phyloP scores from a whole-genome alignment of 2,888 invertebrate genomes.

The Cordylochernes scorpioides region DNA sequence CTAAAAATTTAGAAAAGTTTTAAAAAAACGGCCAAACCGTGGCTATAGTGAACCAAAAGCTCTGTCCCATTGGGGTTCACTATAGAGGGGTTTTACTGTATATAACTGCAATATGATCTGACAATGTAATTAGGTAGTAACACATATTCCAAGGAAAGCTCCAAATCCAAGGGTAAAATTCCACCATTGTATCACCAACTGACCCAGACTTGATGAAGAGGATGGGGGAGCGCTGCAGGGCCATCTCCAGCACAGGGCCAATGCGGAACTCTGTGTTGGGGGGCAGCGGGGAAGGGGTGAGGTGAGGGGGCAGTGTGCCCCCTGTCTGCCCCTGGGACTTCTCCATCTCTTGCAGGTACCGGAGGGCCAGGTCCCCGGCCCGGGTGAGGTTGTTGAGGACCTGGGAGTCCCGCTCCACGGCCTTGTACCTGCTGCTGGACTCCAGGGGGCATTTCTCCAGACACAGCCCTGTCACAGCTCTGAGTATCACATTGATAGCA shows the following conservation, averaged over 20 bases:
- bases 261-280: conserved; percentile 28
- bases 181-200: too few relatives aligned
- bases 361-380: conserved; percentile 62
- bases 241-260: conserved; percentile 64
- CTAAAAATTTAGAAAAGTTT: too few relatives aligned
- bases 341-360: conserved; percentile 66
- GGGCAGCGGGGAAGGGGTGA: conserved; percentile 29
- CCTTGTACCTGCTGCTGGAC: conserved; percentile 30
- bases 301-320: conserved; percentile 10
- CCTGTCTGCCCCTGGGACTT: conserved; percentile 22
- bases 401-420: conserved; percentile 31
- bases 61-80: too few relatives aligned
- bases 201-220: conserved; percentile 42
- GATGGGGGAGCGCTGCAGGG: conserved; percentile 58
- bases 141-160: too few relatives aligned
- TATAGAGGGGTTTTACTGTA: too few relatives aligned
- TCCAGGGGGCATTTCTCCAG: conserved; percentile 31
- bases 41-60: too few relatives aligned
- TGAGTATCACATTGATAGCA: too few relatives aligned
- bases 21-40: too few relatives aligned
- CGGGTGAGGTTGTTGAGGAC: conserved; percentile 58
- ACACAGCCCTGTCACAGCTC: conserved; percentile 30
- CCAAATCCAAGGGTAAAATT: too few relatives aligned
- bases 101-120: too few relatives aligned
- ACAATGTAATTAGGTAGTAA: too few relatives aligned